Conservation (phyloP, 53 echinoderm and acorn worm species). For the Crossaster papposus region DNA sequence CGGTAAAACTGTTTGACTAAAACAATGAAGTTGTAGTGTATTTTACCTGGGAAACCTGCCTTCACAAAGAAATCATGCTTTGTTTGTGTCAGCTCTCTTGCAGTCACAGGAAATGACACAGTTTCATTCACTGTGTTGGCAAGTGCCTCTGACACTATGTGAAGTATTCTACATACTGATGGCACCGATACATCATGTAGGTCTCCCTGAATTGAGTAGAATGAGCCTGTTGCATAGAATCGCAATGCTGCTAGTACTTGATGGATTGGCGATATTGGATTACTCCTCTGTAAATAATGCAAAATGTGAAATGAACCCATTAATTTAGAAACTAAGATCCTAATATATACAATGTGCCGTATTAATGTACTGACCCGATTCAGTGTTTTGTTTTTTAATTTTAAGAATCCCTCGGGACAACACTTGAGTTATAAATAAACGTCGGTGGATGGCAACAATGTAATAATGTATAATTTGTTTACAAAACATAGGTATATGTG, state of each 20-base stretch:
- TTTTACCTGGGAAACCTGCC: slow-evolving; percentile 25
- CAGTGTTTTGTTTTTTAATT: too few species aligned
- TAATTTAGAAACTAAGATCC: too few species aligned
- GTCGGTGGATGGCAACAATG: too few species aligned
- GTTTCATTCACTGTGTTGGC: neutral
- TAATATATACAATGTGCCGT: too few species aligned
- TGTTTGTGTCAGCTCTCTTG: neutral
- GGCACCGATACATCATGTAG: neutral
- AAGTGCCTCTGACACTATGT: slow-evolving; percentile 6
- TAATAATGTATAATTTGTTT: too few species aligned
- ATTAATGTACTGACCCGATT: too few species aligned
- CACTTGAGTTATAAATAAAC: too few species aligned
- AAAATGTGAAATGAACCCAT: too few species aligned
- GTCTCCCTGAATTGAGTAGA: slow-evolving; percentile 15
- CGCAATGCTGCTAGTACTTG: slow-evolving; percentile 13
- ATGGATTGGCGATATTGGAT: neutral
- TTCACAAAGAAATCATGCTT: slow-evolving; percentile 15
- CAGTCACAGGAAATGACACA: neutral
- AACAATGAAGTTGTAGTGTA: neutral
- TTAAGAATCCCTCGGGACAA: too few species aligned
- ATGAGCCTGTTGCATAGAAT: slow-evolving; percentile 19
- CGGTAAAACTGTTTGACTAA: neutral
- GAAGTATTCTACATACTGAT: slow-evolving; percentile 8
- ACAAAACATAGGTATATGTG: too few species aligned
- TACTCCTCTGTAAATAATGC: slow-evolving; percentile 11